These are phyloP conservation scores for Netelia virgata DNA, from an alignment of 2,888 invertebrate species.

Conservation along the genomic window DNA sequence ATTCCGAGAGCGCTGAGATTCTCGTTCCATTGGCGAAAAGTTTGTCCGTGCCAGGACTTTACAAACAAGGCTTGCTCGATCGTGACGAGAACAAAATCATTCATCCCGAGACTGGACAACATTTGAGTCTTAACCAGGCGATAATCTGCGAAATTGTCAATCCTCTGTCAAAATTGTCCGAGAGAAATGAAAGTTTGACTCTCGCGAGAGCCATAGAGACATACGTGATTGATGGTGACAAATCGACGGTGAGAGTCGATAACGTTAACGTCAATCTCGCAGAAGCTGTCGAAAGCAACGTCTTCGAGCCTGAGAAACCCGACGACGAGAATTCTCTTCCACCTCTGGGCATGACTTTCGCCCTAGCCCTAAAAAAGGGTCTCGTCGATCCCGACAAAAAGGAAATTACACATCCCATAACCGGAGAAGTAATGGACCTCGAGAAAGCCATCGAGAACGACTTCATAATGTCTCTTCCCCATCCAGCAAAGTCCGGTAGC, in stretches of 20 bases:
- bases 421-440: slow-evolving; percentile 88
- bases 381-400: slow-evolving; percentile 89
- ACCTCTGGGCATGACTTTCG: slow-evolving; percentile 93
- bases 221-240: slow-evolving; percentile 90
- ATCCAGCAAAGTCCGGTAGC: slow-evolving; percentile 89
- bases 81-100: slow-evolving; percentile 90
- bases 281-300: slow-evolving; percentile 89
- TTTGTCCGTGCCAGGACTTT: slow-evolving; percentile 93
- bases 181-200: slow-evolving; percentile 89
- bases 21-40: slow-evolving; percentile 93
- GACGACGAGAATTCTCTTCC: slow-evolving; percentile 86
- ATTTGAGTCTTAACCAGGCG: slow-evolving; percentile 92
- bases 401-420: slow-evolving; percentile 90
- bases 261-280: slow-evolving; percentile 90
- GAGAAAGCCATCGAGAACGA: slow-evolving; percentile 90
- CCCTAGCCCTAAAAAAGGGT: slow-evolving; percentile 91
- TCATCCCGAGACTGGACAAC: slow-evolving; percentile 94
- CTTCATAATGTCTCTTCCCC: slow-evolving; percentile 93
- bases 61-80: slow-evolving; percentile 94
- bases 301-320: slow-evolving; percentile 86
- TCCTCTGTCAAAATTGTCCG: slow-evolving; percentile 90
- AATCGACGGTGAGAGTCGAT: slow-evolving; percentile 88
- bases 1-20: slow-evolving; percentile 91
- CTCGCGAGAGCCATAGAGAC: slow-evolving; percentile 91
- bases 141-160: slow-evolving; percentile 95